A percentile compares a stretch with the other conserved stretches of the same genome.
Evolutionary conservation across 2,797 vertebrate genomes (phyloP).

Genomic region (Phalanger gymnotis): DNA sequence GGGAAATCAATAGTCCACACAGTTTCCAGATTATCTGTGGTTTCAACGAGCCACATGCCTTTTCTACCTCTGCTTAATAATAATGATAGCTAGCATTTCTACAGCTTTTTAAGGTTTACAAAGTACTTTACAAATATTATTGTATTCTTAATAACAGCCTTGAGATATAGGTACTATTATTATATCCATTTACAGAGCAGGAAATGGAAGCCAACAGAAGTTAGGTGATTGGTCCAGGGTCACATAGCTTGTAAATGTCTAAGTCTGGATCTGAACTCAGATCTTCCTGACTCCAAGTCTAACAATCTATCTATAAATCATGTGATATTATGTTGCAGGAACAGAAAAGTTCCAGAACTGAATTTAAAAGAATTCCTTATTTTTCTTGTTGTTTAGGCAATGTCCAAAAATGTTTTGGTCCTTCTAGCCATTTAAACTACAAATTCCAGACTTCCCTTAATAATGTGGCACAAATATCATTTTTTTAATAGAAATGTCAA

Average conservation of each 20-base stretch:
- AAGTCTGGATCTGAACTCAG: not conserved
- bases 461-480: not conserved
- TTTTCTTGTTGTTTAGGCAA: not conserved
- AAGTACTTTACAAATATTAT: not conserved
- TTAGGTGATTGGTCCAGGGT: not conserved
- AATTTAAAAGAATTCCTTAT: not conserved
- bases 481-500: not conserved
- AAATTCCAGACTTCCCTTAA: not conserved
- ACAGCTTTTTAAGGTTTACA: not conserved
- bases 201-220: not conserved
- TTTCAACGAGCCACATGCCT: not conserved
- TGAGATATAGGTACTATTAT: not conserved
- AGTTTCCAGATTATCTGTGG: not conserved
- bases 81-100: not conserved
- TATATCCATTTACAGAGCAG: not conserved
- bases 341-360: not conserved
- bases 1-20: not conserved
- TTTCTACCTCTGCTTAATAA: not conserved
- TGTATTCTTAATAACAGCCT: not conserved
- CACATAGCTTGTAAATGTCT: not conserved
- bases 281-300: not conserved
- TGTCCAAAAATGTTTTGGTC: not conserved
- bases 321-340: not conserved
- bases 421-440: not conserved
- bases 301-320: not conserved